phyloP scores from a whole-genome alignment of 2,113 vertebrate species.

The Theropithecus gelada region DNA sequence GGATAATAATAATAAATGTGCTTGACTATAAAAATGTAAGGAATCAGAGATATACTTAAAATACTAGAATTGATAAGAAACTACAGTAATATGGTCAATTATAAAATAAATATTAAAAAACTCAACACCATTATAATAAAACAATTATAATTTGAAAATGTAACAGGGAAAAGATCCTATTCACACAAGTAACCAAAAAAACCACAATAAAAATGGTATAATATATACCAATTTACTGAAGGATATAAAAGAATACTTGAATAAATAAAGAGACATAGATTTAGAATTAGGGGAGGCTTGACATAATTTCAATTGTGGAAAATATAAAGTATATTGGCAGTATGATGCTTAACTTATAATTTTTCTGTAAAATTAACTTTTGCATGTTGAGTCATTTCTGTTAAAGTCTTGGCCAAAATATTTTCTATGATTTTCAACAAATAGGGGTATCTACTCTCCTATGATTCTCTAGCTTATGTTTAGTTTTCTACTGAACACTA shows the following conservation, averaged over 20 bases:
- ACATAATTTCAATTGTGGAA: background rate
- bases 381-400: conserved; percentile 3
- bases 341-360: background rate
- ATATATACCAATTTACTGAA: background rate
- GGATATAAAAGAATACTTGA: background rate
- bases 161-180: background rate
- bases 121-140: background rate
- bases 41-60: background rate
- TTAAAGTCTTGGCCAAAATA: background rate
- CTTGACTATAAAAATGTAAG: background rate
- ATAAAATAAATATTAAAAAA: background rate
- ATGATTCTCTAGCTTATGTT: background rate
- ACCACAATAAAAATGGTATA: background rate
- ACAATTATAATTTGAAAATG: background rate
- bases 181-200: background rate
- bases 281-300: background rate
- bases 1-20: background rate
- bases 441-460: background rate
- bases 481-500: background rate
- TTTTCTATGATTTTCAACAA: background rate
- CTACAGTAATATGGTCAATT: background rate
- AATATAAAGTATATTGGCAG: background rate
- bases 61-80: background rate
- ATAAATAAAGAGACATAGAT: background rate
- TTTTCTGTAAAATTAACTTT: background rate